phyloP scores from a whole-genome alignment of 2,113 vertebrate species.

The Erinaceus europaeus region DNA sequence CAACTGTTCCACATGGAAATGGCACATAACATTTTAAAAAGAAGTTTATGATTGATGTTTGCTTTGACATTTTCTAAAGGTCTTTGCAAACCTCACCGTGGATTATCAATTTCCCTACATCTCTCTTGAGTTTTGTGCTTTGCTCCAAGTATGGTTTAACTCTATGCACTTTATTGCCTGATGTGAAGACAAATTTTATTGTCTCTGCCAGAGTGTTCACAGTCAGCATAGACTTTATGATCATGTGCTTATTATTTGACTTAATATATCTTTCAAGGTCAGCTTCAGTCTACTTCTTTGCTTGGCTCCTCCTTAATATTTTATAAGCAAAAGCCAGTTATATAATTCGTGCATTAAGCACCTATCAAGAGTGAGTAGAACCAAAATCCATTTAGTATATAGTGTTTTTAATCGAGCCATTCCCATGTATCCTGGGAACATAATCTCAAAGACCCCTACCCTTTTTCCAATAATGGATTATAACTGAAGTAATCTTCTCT shows the following conservation, averaged over 20 bases:
- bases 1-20: not conserved
- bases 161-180: slow-evolving; percentile 42
- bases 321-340: slow-evolving; percentile 26
- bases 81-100: slow-evolving; percentile 47
- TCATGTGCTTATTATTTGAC: not conserved
- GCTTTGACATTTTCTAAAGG: slow-evolving; percentile 56
- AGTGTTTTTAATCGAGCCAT: not conserved
- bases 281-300: slow-evolving; percentile 7
- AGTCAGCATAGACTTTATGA: not conserved
- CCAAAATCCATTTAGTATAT: not conserved
- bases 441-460: not conserved
- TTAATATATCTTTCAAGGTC: slow-evolving; percentile 39
- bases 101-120: slow-evolving; percentile 46
- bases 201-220: slow-evolving; percentile 19
- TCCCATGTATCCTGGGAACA: not conserved
- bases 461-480: slow-evolving; percentile 10
- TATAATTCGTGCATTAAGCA: slow-evolving; percentile 30
- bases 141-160: slow-evolving; percentile 33
- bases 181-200: slow-evolving; percentile 47
- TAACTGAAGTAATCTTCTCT: too few relatives aligned
- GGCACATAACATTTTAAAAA: slow-evolving; percentile 17
- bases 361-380: not conserved
- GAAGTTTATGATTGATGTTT: slow-evolving; percentile 30
- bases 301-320: slow-evolving; percentile 49
- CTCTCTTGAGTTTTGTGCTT: slow-evolving; percentile 35